Percentiles rank a stretch among this genome's conserved stretches.
These are phyloP conservation scores for Orgyia antiqua DNA, from an alignment of 2,888 invertebrate species.

Conservation along the genomic window DNA sequence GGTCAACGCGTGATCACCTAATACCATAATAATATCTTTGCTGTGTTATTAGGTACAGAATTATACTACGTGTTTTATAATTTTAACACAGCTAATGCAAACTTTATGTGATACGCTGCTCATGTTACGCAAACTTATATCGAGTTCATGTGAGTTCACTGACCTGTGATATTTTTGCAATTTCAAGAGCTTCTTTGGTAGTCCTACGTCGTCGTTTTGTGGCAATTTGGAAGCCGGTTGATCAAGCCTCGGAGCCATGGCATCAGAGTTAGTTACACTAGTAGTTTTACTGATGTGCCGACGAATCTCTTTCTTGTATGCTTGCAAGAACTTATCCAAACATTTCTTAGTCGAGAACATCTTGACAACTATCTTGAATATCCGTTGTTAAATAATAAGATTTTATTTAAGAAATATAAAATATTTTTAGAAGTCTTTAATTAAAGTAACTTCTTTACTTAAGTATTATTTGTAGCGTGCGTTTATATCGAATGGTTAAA, in stretches of 20 bases:
- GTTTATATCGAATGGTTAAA: conserved; percentile 42
- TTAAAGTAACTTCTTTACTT: conserved; percentile 24
- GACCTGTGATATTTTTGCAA: conserved; percentile 79
- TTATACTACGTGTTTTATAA: no score
- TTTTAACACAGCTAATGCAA: no score
- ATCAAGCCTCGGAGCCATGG: conserved; percentile 72
- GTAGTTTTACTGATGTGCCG: conserved; percentile 79
- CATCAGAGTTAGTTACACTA: conserved; percentile 79
- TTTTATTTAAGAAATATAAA: conserved; percentile 8
- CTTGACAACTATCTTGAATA: conserved; percentile 20
- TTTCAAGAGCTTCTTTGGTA: conserved; percentile 68
- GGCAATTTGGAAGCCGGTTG: conserved; percentile 47
- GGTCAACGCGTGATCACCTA: conserved; percentile 15
- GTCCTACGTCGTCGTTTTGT: conserved; percentile 53
- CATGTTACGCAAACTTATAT: conserved; percentile 49
- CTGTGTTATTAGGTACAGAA: no score
- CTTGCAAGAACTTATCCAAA: conserved; percentile 55
- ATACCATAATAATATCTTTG: no score
- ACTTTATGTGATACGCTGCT: no score
- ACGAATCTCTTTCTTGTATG: conserved; percentile 65
- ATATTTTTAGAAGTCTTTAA: conserved; percentile 21
- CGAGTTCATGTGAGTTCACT: conserved; percentile 59
- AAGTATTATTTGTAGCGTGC: conserved; percentile 34
- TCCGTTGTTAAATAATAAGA: conserved; percentile 7
- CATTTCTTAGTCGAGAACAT: conserved; percentile 67